phyloP scores from a whole-genome alignment of 1,140 invertebrate species.

The Orchesella cincta region DNA sequence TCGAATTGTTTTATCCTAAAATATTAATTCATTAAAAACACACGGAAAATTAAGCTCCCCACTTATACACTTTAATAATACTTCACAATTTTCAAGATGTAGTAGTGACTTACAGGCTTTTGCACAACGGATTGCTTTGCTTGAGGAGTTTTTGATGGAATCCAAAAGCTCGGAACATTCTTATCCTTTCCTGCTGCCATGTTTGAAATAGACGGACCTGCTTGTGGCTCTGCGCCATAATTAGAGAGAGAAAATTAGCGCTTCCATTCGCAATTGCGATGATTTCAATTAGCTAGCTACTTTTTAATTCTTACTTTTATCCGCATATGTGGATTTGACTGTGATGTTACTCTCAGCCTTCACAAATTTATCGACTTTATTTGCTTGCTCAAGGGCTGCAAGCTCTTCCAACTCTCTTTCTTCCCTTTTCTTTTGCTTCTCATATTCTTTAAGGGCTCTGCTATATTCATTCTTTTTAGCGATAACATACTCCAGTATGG shows the following conservation, averaged over 20 bases:
- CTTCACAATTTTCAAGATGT: background rate
- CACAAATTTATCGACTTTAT: conserved; percentile 73
- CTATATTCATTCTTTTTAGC: conserved; percentile 91
- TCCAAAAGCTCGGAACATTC: conserved; percentile 93
- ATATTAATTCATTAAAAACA: conserved; percentile 44
- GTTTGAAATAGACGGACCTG: conserved; percentile 67
- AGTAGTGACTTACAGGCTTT: conserved; percentile 71
- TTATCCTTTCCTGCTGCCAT: conserved; percentile 71
- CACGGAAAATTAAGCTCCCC: too few relatives aligned
- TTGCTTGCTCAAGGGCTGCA: conserved; percentile 67
- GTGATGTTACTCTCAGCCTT: conserved; percentile 49
- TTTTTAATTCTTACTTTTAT: conserved; percentile 30
- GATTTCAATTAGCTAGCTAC: conserved; percentile 32
- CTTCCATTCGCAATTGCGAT: too few relatives aligned
- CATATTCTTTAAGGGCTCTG: conserved; percentile 88
- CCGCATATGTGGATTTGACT: conserved; percentile 36
- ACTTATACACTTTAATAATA: background rate
- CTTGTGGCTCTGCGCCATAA: conserved; percentile 38
- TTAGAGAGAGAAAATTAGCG: conserved; percentile 54
- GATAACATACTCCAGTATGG: conserved; percentile 93
- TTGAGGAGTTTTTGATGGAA: conserved; percentile 84
- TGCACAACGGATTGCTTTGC: conserved; percentile 70
- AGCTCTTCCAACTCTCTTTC: conserved; percentile 68
- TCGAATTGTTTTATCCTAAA: conserved; percentile 77
- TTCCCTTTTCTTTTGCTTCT: conserved; percentile 74